phyloP scores from a whole-genome alignment of 2,797 vertebrate species.

The Otolemur crassicaudatus region DNA sequence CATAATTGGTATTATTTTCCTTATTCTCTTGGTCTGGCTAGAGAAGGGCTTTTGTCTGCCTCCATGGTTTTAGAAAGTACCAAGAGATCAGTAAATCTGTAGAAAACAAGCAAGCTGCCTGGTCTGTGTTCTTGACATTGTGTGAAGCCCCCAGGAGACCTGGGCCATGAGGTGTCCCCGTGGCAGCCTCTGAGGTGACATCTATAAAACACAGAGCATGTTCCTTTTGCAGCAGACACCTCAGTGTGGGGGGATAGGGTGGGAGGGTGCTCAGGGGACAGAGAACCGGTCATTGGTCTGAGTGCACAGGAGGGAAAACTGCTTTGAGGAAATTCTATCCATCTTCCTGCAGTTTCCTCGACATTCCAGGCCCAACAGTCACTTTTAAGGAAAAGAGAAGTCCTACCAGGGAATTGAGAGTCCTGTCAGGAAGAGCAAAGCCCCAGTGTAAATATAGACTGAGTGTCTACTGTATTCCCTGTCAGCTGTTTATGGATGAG shows the following conservation, averaged over 20 bases:
- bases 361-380: not conserved
- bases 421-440: not conserved
- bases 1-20: not conserved
- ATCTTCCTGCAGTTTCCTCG: not conserved
- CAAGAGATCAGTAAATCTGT: not conserved
- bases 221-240: fast-evolving
- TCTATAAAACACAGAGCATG: not conserved
- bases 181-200: not conserved
- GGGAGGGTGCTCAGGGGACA: fast-evolving
- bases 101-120: not conserved
- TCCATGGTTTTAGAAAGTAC: not conserved
- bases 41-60: not conserved
- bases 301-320: not conserved
- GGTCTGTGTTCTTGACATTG: not conserved
- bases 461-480: not conserved
- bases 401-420: not conserved
- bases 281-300: not conserved
- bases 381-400: not conserved
- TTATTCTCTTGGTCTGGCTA: not conserved
- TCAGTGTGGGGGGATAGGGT: too few relatives aligned
- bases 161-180: not conserved
- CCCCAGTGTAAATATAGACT: not conserved
- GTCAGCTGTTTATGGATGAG: not conserved
- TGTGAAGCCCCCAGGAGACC: not conserved
- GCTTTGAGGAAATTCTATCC: not conserved